Percentiles rank a stretch among this genome's conserved stretches.
phyloP scores from a whole-genome alignment of 1,140 invertebrate genomes.

The Nylanderia fulva region DNA sequence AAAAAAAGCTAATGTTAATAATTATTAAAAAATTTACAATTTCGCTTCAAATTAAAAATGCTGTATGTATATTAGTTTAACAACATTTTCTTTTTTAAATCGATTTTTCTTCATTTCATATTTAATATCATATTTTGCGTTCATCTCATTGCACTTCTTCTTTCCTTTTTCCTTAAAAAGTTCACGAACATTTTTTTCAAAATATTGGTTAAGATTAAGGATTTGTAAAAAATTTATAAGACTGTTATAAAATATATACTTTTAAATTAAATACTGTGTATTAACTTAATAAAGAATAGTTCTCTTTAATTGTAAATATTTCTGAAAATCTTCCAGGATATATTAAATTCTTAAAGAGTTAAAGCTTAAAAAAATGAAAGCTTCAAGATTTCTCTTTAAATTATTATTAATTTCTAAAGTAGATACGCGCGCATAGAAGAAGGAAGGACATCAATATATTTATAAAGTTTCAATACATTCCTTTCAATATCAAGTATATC shows the following conservation, averaged over 20 bases:
- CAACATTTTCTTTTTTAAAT: not conserved
- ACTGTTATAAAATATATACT: not conserved
- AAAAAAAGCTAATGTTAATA: slow-evolving; percentile 17
- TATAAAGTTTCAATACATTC: slow-evolving; percentile 37
- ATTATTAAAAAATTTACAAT: slow-evolving; percentile 9
- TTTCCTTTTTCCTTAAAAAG: not conserved
- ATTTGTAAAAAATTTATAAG: not conserved
- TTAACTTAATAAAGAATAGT: not conserved
- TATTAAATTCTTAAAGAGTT: not conserved
- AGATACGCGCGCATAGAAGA: not conserved
- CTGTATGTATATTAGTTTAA: too few species aligned
- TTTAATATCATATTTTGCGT: not conserved
- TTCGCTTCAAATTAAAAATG: not conserved
- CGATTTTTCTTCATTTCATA: not conserved
- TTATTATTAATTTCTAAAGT: slow-evolving; percentile 26
- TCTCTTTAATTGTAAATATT: not conserved
- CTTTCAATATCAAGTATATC: slow-evolving; percentile 59
- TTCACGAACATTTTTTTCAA: not conserved
- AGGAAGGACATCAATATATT: slow-evolving; percentile 20
- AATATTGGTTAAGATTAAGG: not conserved
- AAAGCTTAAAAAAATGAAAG: not conserved
- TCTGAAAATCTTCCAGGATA: not conserved
- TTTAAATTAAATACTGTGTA: not conserved
- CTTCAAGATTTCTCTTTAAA: not conserved
- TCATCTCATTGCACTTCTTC: not conserved